Evolutionary conservation across 2,113 vertebrate genomes (phyloP), one percentile per base, ranked within the genome.

Genomic region (Crotalus horridus): DNA sequence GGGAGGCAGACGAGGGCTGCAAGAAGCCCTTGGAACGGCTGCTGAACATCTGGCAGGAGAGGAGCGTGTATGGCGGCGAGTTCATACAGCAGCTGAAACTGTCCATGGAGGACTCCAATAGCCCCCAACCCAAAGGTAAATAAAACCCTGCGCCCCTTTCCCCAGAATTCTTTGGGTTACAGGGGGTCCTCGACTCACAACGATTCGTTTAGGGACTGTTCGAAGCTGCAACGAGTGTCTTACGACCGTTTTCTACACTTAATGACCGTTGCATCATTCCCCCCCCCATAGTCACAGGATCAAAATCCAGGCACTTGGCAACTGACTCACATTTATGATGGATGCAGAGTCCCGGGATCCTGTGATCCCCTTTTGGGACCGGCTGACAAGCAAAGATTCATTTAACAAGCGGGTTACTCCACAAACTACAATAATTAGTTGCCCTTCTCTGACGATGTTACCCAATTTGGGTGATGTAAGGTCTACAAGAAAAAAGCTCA

Each of bases 31-130:
- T 99, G 98, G 99, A 99, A 96, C 97, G 99, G 94, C 95, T 99
- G 96, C 97, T 99, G 93, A 99, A 98, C 97, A 99, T 99, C 98
- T 99, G 99, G 99, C 99, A 99, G 96, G 99, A 99, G 97, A 98
- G 99, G 90, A 98, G 96, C 20, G 98, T 99, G 74, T 99, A 99
- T 97, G 98, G 99, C 95, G 94, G 96, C 0, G 99, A 99, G 97
- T 99, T 99, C 96, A 99, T 99, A 93, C 99, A 99, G 97, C 99
- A 99, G 95, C 97, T 99, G 93, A 99, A 98, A 94, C 98, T 99
- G 93, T 99, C 99, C 93, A 99, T 99, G 94, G 99, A 99, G 94
- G 99, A 99, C 95, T 98, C 99, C 9, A 99, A 97, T 97, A 99
- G 99, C 96, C 99, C 99, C 94, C 98, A 98, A 56, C 97, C 98